phyloP scores from a whole-genome alignment of 2,113 vertebrate genomes.

The Abramis brama region DNA sequence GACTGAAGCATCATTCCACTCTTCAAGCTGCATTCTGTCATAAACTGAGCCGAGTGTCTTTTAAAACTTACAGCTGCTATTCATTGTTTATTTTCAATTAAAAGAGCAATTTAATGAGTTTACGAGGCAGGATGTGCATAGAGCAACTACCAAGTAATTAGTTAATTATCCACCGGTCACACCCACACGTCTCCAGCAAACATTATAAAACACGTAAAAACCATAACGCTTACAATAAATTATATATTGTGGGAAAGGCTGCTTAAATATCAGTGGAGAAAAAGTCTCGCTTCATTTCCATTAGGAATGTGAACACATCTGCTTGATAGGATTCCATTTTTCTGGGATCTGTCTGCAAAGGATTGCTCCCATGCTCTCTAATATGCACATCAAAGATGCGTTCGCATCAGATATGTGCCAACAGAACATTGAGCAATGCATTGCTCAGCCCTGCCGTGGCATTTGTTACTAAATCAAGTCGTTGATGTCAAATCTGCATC shows the following conservation, averaged over 20 bases:
- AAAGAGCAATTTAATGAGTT: constrained; percentile 14
- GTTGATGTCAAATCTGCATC: not conserved
- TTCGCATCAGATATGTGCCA: constrained; percentile 12
- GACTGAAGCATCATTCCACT: not conserved
- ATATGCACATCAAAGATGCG: constrained; percentile 3
- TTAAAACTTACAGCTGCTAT: constrained; percentile 7
- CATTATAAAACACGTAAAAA: not conserved
- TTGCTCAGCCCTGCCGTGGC: not conserved
- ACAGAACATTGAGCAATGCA: not conserved
- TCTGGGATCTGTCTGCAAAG: not conserved
- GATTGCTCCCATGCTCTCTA: not conserved
- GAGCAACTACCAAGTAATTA: constrained; percentile 20
- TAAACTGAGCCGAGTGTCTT: not conserved
- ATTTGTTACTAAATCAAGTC: constrained; percentile 10
- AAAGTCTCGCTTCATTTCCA: not conserved
- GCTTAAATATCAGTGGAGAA: not conserved
- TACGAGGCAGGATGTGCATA: not conserved
- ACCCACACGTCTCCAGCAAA: not conserved
- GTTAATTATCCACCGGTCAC: constrained; percentile 13
- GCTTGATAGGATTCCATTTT: not conserved
- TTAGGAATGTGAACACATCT: not conserved
- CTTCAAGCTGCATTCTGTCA: not conserved
- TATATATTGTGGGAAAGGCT: not conserved
- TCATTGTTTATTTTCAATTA: constrained; percentile 16
- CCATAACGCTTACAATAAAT: not conserved